Percentiles rank a stretch among this genome's conserved stretches.
phyloP scores from a whole-genome alignment of 2,888 invertebrate species.

The Auanema sp. region DNA sequence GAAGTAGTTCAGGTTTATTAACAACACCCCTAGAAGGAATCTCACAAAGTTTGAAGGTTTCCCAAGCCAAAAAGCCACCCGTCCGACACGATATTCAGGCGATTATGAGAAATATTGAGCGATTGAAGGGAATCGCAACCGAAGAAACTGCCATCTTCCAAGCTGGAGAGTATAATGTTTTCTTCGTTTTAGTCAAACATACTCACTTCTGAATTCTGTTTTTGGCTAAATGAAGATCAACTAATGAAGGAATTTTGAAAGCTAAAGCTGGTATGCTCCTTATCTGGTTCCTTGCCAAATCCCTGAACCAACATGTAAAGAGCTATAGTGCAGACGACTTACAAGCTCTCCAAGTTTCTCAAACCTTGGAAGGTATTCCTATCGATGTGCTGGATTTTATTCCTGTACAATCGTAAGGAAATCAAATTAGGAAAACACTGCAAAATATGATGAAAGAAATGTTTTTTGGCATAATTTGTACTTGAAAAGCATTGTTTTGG shows the following conservation, averaged over 20 bases:
- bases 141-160: constrained; percentile 48
- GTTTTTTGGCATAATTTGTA: background rate
- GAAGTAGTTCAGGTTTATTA: no score
- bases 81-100: constrained; percentile 35
- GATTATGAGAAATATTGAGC: constrained; percentile 44
- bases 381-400: constrained; percentile 33
- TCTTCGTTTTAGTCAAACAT: background rate
- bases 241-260: constrained; percentile 33
- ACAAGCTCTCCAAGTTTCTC: constrained; percentile 32
- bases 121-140: constrained; percentile 33
- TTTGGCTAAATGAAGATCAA: constrained; percentile 33
- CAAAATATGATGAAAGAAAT: no score
- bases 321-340: constrained; percentile 6
- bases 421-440: constrained; percentile 27
- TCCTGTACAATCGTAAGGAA: constrained; percentile 36
- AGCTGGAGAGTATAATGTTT: constrained; percentile 15
- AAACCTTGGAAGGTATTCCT: constrained; percentile 34
- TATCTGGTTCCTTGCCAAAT: constrained; percentile 37
- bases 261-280: constrained; percentile 27
- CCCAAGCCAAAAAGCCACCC: constrained; percentile 45
- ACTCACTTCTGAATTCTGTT: constrained; percentile 30
- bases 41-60: constrained; percentile 39
- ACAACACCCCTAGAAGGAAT: background rate
- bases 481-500: constrained; percentile 30
- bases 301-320: constrained; percentile 27